Evolutionary conservation across 2,797 vertebrate genomes (phyloP).

Genomic region (Chiloscyllium punctatum): DNA sequence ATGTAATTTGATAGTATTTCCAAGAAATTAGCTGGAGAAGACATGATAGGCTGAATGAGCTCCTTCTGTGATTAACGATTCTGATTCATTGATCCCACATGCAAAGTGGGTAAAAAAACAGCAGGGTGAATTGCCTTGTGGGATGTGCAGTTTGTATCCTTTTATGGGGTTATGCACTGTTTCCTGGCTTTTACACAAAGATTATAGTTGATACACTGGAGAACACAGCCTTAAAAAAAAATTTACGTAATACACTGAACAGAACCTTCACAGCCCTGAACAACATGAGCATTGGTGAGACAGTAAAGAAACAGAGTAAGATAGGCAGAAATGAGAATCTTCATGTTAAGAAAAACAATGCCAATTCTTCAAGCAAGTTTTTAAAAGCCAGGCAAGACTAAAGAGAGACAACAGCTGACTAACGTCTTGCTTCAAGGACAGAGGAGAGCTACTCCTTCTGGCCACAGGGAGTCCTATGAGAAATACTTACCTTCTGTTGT

Average conservation of each 20-base stretch:
- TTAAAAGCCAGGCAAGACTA: too few relatives aligned
- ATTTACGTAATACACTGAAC: too few relatives aligned
- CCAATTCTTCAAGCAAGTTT: too few relatives aligned
- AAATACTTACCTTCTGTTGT: not conserved
- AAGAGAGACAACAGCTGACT: not conserved
- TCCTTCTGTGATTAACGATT: not conserved
- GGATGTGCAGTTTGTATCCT: not conserved
- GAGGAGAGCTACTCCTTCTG: not conserved
- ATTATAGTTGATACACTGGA: too few relatives aligned
- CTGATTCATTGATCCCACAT: not conserved
- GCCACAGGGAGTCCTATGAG: not conserved
- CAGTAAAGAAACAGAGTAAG: too few relatives aligned
- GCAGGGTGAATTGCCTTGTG: not conserved
- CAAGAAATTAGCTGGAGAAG: not conserved
- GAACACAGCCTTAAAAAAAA: too few relatives aligned
- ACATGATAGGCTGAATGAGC: not conserved
- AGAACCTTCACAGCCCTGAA: too few relatives aligned
- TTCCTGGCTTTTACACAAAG: too few relatives aligned
- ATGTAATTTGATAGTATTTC: not conserved
- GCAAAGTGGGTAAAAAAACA: not conserved
- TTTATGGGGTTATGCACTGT: too few relatives aligned
- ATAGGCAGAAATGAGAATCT: too few relatives aligned
- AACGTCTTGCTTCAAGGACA: not conserved
- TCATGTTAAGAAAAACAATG: too few relatives aligned
- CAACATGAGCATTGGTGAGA: too few relatives aligned